A percentile compares a stretch with the other conserved stretches of the same genome.
These are phyloP conservation scores for Montipora sp. DNA, from an alignment of 64 coral and sea anemone genomes.

Conservation along the genomic window DNA sequence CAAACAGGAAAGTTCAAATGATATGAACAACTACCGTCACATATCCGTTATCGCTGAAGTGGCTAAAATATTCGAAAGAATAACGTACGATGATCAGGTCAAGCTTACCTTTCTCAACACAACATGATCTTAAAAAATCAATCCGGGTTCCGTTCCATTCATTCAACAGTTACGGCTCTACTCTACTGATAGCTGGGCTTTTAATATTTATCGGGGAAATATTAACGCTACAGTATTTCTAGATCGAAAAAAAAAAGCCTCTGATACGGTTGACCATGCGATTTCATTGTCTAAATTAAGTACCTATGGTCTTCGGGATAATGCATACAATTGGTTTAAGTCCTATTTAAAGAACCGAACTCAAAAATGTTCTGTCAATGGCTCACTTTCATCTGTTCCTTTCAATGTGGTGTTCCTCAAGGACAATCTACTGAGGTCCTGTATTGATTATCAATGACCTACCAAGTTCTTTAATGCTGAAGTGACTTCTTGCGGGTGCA, in stretches of 20 bases:
- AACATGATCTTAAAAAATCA: neutral
- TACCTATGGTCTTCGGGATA: neutral
- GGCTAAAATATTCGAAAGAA: neutral
- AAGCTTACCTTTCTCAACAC: neutral
- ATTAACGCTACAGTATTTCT: constrained; percentile 9
- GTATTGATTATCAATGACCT: no score
- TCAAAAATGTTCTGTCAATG: neutral
- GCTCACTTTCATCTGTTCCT: neutral
- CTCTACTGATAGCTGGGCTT: constrained; percentile 33
- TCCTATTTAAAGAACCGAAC: neutral
- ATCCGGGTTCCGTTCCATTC: constrained; percentile 30
- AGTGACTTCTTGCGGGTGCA: no score
- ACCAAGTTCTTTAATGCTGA: no score
- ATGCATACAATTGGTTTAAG: neutral
- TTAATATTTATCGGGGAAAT: constrained; percentile 15
- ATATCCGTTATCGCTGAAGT: neutral
- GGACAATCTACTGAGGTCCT: neutral
- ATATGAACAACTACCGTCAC: constrained; percentile 27
- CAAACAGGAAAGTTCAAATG: constrained; percentile 19
- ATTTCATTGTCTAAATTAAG: constrained; percentile 16
- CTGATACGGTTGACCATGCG: neutral
- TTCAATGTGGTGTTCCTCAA: neutral
- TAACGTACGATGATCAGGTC: neutral
- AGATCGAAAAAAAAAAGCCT: neutral
- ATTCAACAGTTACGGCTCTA: constrained; percentile 49